Base-by-base conservation (phyloP, 1,140 invertebrate species). In the Philotrypesis tridentata region DNA sequence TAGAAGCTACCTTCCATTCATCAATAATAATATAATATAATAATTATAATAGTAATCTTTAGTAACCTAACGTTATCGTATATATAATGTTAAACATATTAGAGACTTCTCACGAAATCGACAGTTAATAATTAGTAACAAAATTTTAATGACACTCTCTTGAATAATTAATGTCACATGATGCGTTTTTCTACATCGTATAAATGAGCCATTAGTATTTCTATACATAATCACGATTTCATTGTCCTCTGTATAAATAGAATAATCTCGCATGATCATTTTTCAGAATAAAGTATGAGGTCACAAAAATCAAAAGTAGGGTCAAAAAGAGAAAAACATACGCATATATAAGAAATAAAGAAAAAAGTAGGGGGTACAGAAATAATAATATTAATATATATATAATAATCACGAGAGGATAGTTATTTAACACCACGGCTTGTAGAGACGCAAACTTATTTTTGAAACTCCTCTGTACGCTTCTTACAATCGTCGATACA, bases 101-200 rank as follows among this genome's bases (percentile, higher is more conserved):
- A 77, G n/a, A 31, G 21, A 27, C 21, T 71, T 78, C 25, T 63
- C 8, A 63, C 67, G 70, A 67, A 74, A 68, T 79, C 25, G 61
- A 33, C 40, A 60, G 7, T 68, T 76, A 75, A 43, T 23, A 79
- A 74, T 82, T 72, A 82, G 29, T 83, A 79, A 83, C 76, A 83
- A 83, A 83, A 83, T 83, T 40, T 65, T 79, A 83, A 78, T 82
- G 76, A 83, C 76, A 79, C 73, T 76, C 43, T 63, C 31, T 68
- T 40, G 14, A 67, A 74, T 79, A 33, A 79, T 73, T 71, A 9
- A 83, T 83, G 76, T 55, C 37, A 74, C 27, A 61, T 73, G 74
- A 21, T 73, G 70, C 67, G 67, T 27, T 73, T 12, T 23, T 78
- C 12, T 72, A 37, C 40, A 14, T 78, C 72, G 63, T 76, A 76